Evolutionary conservation across 2,113 vertebrate genomes (phyloP).

Genomic region (Ivindomyrus marchei): DNA sequence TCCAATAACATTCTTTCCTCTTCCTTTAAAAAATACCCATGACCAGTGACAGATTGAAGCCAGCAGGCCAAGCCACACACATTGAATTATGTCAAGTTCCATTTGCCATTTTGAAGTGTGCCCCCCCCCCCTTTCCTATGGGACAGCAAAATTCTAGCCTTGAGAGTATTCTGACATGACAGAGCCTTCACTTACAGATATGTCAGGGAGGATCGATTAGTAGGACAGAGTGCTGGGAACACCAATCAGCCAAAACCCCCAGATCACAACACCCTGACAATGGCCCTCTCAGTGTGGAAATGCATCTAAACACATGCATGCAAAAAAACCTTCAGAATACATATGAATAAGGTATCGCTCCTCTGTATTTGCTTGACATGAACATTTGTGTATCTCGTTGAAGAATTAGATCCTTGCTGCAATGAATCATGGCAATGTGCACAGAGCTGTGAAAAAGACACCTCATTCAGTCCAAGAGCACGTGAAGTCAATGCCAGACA

Average conservation of each 20-base stretch:
- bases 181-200: background rate
- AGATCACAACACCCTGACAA: background rate
- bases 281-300: background rate
- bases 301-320: background rate
- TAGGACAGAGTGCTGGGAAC: background rate
- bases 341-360: background rate
- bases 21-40: background rate
- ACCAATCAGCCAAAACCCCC: background rate
- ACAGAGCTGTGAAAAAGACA: background rate
- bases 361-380: background rate
- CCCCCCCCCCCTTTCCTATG: background rate
- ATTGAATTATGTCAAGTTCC: background rate
- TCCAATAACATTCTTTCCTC: background rate
- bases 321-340: background rate
- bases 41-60: background rate
- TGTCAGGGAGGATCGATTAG: background rate
- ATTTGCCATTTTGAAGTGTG: background rate
- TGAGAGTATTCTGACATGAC: background rate
- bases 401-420: background rate
- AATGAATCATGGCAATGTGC: background rate
- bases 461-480: background rate
- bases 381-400: too few species aligned
- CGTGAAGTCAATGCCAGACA: background rate
- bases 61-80: background rate
- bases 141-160: background rate